Evolutionary conservation across 2,113 vertebrate species (phyloP).

Genomic region (Guaruba guarouba): DNA sequence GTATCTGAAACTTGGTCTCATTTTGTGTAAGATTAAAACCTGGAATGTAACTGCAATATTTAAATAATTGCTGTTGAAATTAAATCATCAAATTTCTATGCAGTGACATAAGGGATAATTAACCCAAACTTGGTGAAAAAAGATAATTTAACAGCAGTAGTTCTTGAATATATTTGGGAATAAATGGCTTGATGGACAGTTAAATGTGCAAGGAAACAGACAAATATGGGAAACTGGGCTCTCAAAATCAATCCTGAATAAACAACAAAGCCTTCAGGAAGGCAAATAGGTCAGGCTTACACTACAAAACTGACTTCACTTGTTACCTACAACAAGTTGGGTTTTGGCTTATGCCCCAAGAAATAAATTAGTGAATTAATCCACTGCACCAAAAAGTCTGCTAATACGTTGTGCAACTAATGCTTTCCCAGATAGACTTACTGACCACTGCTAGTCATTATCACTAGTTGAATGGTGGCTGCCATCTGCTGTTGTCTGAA

Average conservation of each 20-base stretch:
- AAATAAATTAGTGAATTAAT: conserved; percentile 19
- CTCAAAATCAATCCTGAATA: neutral
- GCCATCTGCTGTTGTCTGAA: conserved; percentile 10
- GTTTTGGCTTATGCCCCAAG: neutral
- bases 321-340: neutral
- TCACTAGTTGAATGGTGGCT: neutral
- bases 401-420: neutral
- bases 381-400: neutral
- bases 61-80: neutral
- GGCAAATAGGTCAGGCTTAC: neutral
- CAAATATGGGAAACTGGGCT: neutral
- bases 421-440: conserved; percentile 1
- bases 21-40: neutral
- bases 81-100: neutral
- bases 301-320: neutral
- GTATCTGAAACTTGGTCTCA: neutral
- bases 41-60: neutral
- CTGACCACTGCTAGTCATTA: neutral
- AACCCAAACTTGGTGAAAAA: neutral
- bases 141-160: neutral
- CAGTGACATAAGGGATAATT: neutral
- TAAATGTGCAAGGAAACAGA: neutral
- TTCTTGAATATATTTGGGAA: neutral
- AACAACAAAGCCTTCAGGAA: neutral
- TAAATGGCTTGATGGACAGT: neutral